Evolutionary conservation across 2,888 invertebrate genomes (phyloP).

Genomic region (Stegophylla sp.): DNA sequence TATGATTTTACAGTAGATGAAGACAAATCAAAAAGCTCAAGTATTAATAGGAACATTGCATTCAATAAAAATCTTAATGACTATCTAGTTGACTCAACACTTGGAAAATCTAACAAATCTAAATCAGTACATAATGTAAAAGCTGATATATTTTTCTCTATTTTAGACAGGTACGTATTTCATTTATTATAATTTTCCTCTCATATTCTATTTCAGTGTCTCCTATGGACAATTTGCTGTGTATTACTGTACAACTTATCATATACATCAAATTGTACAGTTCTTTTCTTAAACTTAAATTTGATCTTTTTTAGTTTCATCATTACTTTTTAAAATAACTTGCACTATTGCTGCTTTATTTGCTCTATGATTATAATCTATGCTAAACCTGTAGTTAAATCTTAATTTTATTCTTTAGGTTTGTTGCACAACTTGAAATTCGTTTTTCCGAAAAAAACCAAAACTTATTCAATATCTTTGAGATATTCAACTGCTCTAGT

Average conservation of each 20-base stretch:
- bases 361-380: too few relatives aligned
- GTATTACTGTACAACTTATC: background rate
- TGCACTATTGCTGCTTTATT: too few relatives aligned
- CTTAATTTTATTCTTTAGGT: conserved; percentile 3
- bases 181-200: too few relatives aligned
- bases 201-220: background rate
- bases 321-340: conserved; percentile 5
- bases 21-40: background rate
- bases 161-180: too few relatives aligned
- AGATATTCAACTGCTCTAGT: conserved; percentile 9
- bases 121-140: too few relatives aligned
- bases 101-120: too few relatives aligned
- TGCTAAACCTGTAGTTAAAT: too few relatives aligned
- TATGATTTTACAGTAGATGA: background rate
- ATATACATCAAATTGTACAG: too few relatives aligned
- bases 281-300: too few relatives aligned
- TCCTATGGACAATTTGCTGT: background rate
- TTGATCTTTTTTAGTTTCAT: too few relatives aligned
- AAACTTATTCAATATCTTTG: conserved; percentile 16
- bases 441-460: conserved; percentile 9
- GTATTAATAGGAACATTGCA: background rate
- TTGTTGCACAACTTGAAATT: conserved; percentile 1
- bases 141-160: too few relatives aligned
- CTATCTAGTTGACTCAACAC: background rate
- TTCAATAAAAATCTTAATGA: conserved; percentile 2